These are phyloP conservation scores for Rousettus leschenaultii DNA, from an alignment of 2,113 vertebrate species.

Conservation along the genomic window DNA sequence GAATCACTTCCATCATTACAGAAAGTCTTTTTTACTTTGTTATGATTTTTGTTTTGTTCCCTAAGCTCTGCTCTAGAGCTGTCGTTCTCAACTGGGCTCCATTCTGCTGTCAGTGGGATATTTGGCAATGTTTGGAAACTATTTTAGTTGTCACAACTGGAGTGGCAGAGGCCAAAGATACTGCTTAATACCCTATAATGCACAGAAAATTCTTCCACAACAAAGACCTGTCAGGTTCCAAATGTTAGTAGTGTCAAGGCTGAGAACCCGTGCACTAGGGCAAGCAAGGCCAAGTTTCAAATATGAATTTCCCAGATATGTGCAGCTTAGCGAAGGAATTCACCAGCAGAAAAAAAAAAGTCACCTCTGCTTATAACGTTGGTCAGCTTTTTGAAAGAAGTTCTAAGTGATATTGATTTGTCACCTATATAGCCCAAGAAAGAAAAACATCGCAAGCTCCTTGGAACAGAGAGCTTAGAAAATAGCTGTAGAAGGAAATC, in stretches of 20 bases:
- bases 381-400: neutral
- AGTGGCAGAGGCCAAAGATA: neutral
- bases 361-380: neutral
- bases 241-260: neutral
- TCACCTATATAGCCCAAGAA: neutral
- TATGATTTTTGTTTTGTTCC: neutral
- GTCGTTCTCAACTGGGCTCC: neutral
- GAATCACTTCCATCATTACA: neutral
- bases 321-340: neutral
- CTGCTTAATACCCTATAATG: accelerated
- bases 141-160: neutral
- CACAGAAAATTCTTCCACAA: accelerated
- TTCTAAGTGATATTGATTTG: neutral
- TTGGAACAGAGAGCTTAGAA: neutral
- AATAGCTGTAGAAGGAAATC: neutral
- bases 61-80: neutral
- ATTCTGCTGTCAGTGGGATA: neutral
- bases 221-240: neutral
- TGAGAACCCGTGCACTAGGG: neutral
- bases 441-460: neutral
- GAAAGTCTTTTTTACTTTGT: neutral
- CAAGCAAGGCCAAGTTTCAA: neutral
- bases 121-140: neutral
- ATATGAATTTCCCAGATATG: neutral
- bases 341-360: neutral